Percentiles rank a stretch among this genome's conserved stretches.
Evolutionary conservation across 2,888 invertebrate genomes (phyloP).

Genomic region (Drosophila picticornis): DNA sequence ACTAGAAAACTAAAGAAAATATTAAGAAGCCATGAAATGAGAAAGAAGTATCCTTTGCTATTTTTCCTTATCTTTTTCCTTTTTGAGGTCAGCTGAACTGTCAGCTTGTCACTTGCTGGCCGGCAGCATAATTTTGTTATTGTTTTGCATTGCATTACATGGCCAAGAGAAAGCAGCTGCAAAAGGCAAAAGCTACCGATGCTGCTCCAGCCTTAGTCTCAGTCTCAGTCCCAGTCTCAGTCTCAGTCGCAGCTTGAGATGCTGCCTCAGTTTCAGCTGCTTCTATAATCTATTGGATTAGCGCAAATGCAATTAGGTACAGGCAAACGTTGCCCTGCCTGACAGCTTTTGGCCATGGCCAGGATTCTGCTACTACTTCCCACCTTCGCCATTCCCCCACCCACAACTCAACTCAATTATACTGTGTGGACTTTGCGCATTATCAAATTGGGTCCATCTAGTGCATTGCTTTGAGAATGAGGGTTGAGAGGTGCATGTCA

Average conservation of each 20-base stretch:
- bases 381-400: neutral
- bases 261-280: slow-evolving; percentile 49
- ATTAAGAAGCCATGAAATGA: neutral
- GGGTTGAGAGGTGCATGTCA: neutral
- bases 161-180: slow-evolving; percentile 1
- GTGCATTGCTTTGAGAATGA: neutral
- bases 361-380: slow-evolving; percentile 6
- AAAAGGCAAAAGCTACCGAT: slow-evolving; percentile 14
- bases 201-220: slow-evolving; percentile 8
- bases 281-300: slow-evolving; percentile 75
- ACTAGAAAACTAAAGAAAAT: slow-evolving; percentile 6
- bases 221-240: slow-evolving; percentile 4
- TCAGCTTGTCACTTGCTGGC: slow-evolving; percentile 52
- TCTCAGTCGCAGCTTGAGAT: slow-evolving; percentile 11
- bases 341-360: slow-evolving; percentile 37
- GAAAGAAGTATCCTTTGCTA: neutral
- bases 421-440: slow-evolving; percentile 52
- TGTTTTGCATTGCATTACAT: slow-evolving; percentile 73
- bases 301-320: slow-evolving; percentile 72
- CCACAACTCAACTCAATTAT: slow-evolving; percentile 71
- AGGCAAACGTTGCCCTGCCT: slow-evolving; percentile 55
- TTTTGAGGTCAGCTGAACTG: slow-evolving; percentile 44
- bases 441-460: slow-evolving; percentile 55
- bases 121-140: slow-evolving; percentile 74
- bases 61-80: neutral